phyloP scores from a whole-genome alignment of 2,113 vertebrate species.

The Pluvianellus socialis region DNA sequence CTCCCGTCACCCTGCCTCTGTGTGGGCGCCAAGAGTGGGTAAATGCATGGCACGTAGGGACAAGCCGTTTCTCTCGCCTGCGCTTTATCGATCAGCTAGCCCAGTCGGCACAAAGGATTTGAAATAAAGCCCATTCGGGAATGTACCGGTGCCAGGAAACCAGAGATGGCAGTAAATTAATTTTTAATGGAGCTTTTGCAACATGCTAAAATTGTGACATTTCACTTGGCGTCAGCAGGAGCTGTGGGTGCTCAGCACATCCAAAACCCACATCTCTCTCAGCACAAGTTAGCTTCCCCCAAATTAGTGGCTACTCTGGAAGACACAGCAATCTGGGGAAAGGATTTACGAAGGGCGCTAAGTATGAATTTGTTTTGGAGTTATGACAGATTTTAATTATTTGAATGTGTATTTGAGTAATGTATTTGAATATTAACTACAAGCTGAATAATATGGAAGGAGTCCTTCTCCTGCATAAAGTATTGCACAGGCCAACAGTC shows the following conservation, averaged over 20 bases:
- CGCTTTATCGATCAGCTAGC: neutral
- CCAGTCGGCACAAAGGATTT: neutral
- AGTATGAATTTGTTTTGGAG: neutral
- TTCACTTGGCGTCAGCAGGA: neutral
- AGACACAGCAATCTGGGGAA: neutral
- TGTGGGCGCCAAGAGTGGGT: neutral
- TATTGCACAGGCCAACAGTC: fast-evolving
- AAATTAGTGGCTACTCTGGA: neutral
- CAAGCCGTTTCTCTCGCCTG: neutral
- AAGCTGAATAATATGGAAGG: neutral
- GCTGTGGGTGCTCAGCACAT: neutral
- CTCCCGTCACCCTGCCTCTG: neutral
- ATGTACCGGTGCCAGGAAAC: neutral
- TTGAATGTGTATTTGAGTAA: no score
- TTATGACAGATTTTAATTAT: neutral
- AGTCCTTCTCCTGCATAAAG: neutral
- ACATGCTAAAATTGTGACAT: neutral
- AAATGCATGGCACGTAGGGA: neutral
- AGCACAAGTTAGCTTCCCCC: neutral
- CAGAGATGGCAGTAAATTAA: neutral
- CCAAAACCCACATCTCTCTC: neutral
- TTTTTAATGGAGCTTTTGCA: neutral
- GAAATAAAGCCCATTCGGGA: neutral
- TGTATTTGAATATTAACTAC: neutral
- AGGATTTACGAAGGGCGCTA: neutral